phyloP scores from a whole-genome alignment of 2,113 vertebrate species.

The Pyrgilauda ruficollis region DNA sequence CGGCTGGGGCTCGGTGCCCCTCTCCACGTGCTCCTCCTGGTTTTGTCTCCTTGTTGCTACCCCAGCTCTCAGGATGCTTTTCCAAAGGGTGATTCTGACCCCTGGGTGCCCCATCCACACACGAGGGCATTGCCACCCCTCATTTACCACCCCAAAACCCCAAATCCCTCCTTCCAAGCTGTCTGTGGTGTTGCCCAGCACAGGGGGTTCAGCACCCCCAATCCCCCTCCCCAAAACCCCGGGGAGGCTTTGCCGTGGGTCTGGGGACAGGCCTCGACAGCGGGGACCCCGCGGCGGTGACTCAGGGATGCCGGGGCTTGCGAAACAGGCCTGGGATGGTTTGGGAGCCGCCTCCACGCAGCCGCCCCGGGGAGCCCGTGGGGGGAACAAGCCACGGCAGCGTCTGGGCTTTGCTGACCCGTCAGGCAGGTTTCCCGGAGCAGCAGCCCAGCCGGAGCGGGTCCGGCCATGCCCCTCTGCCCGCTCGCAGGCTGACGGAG shows the following conservation, averaged over 20 bases:
- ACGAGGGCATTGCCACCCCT: background rate
- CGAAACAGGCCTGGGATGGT: conserved; percentile 15
- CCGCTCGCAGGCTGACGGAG: background rate
- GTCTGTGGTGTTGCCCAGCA: rapidly evolving
- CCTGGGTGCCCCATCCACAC: rapidly evolving
- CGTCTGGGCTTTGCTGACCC: conserved; percentile 63
- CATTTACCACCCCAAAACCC: background rate
- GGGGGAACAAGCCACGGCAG: conserved; percentile 39
- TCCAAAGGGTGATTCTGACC: background rate
- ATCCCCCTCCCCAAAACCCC: background rate
- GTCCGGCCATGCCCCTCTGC: background rate
- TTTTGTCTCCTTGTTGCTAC: background rate
- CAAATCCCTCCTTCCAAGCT: background rate
- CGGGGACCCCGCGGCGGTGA: background rate
- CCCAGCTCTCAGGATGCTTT: rapidly evolving
- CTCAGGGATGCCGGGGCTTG: background rate
- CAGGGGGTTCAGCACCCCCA: rapidly evolving
- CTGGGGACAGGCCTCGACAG: background rate
- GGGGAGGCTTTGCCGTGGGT: rapidly evolving
- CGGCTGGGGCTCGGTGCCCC: rapidly evolving
- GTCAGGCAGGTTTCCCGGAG: conserved; percentile 69
- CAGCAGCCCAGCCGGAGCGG: background rate
- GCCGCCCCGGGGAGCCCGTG: background rate
- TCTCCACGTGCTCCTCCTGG: rapidly evolving
- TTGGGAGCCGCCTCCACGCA: conserved; percentile 43